Percentiles rank a stretch among this genome's conserved stretches.
These are phyloP conservation scores for Propithecus coquereli DNA, from an alignment of 2,113 vertebrate species.

Conservation along the genomic window DNA sequence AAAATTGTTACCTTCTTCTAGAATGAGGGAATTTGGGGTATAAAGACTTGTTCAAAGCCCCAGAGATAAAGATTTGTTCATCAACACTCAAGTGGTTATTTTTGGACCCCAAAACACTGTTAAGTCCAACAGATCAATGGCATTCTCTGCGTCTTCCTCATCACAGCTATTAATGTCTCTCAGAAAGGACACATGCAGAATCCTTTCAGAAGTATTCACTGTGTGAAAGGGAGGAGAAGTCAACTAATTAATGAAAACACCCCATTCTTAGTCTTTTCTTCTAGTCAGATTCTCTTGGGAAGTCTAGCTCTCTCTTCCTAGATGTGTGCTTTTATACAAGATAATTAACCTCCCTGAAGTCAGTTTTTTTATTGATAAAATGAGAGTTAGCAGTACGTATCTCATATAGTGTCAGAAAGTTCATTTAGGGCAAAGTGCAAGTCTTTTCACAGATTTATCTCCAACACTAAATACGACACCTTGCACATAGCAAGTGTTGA, in stretches of 20 bases:
- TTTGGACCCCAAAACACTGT: neutral
- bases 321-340: neutral
- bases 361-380: neutral
- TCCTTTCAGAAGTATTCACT: neutral
- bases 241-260: neutral
- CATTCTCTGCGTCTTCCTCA: neutral
- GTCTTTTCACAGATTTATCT: neutral
- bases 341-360: neutral
- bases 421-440: neutral
- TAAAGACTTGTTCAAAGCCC: neutral
- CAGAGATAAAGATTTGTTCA: neutral
- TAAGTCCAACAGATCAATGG: neutral
- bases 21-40: neutral
- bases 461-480: neutral
- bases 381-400: neutral
- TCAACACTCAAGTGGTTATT: neutral
- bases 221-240: neutral
- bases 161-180: neutral
- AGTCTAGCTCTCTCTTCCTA: neutral
- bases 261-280: neutral
- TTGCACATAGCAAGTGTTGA: neutral
- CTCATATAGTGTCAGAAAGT: neutral
- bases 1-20: neutral
- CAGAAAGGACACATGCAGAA: neutral
- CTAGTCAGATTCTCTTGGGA: neutral